Base-by-base conservation (phyloP, 1,140 invertebrate genomes). In the Drosophila willistoni region DNA sequence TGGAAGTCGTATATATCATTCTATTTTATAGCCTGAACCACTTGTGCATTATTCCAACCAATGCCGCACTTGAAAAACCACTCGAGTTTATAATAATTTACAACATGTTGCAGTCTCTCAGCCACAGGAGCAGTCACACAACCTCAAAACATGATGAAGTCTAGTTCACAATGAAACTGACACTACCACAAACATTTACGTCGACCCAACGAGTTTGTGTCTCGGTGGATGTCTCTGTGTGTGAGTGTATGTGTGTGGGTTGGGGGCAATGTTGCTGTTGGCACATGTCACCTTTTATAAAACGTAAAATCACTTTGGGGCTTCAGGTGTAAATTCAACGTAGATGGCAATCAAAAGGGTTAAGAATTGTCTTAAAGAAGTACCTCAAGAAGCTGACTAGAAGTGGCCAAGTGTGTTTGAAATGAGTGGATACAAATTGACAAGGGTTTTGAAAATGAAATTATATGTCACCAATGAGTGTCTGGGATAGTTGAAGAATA, bases 211-310 rank as follows among this genome's bases (percentile, higher is more conserved):
- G 59, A 56, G 36, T 42, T 63, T 85, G 78, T 78, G 74, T 75
- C 29, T 29, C 78, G 63, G 66, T 73, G 67, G 42, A 54, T n/a
- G 51, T 10, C 36, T 39, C 10, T 39, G 5, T 51, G 14, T 4
- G 14, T 3, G 44, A 7, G 47, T 4, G 47, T n/a, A 2, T 12
- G 25, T 12, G 56, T 25, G 19, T 9, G 34, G 54, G 60, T 60
- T 36, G 64, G 41, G 54, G 9, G 62, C 42, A 25, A 47, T 56
- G 59, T 54, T 76, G 84, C 67, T 81, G 81, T 82, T 86, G 83
- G 76, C 83, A 82, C 69, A 86, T 86, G 83, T 89, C 83, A 87
- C 76, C 76, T 87, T 72, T 87, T 79, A 87, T 89, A 83, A 83
- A 89, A 89, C 84, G 77, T 89, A 77, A 81, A 87, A 83, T 87